Evolutionary conservation across 2,888 invertebrate species (phyloP).

Genomic region (Biston stratarius): DNA sequence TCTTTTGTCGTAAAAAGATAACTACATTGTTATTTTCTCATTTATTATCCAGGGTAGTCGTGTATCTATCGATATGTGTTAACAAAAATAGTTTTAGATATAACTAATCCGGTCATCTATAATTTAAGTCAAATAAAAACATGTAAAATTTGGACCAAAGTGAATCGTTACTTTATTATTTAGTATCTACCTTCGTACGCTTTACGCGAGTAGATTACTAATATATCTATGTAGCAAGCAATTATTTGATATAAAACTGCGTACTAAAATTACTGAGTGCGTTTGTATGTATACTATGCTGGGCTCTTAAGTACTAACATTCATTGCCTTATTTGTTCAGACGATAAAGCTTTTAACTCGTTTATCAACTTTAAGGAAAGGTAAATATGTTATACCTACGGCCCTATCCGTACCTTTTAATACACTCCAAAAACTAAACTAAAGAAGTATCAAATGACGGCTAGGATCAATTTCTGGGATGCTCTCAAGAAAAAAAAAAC

Average conservation of each 20-base stretch:
- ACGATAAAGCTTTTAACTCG: constrained; percentile 6
- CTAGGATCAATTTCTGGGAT: constrained; percentile 58
- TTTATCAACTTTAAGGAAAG: constrained; percentile 11
- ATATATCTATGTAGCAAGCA: background rate
- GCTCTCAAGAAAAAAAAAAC: constrained; percentile 57
- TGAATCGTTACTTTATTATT: too few relatives aligned
- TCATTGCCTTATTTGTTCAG: constrained; percentile 11
- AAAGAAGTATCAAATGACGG: constrained; percentile 64
- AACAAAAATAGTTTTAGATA: too few relatives aligned
- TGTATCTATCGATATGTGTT: too few relatives aligned
- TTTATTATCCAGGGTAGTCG: too few relatives aligned
- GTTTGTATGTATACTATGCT: background rate
- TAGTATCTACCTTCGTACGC: background rate
- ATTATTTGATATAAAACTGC: constrained; percentile 9
- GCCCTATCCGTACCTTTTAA: constrained; percentile 10
- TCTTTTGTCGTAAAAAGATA: too few relatives aligned
- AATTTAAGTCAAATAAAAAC: too few relatives aligned
- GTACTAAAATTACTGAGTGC: constrained; percentile 6
- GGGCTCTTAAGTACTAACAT: background rate
- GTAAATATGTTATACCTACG: constrained; percentile 15
- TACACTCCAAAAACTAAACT: constrained; percentile 33
- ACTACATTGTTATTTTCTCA: too few relatives aligned
- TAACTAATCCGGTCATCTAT: too few relatives aligned
- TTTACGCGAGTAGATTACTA: background rate
- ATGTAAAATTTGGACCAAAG: too few relatives aligned